phyloP scores from a whole-genome alignment of 1,140 invertebrate species.

The Zaprionus davidi region DNA sequence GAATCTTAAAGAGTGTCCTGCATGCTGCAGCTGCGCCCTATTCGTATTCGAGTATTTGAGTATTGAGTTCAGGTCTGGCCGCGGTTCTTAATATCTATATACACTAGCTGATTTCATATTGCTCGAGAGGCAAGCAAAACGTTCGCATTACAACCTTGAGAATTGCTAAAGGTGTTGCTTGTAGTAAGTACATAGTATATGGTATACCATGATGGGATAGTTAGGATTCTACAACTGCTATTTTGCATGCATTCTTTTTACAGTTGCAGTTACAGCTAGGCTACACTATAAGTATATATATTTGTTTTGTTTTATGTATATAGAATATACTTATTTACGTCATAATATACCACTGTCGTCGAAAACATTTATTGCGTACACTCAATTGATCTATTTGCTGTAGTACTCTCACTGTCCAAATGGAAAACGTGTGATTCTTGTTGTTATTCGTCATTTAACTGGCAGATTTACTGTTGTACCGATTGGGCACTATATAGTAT shows the following conservation, averaged over 20 bases:
- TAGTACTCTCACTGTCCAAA: slow-evolving; percentile 81
- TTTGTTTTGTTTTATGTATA: slow-evolving; percentile 8
- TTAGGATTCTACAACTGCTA: slow-evolving; percentile 41
- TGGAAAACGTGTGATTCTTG: slow-evolving; percentile 82
- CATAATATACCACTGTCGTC: slow-evolving; percentile 67
- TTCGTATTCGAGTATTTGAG: slow-evolving; percentile 20
- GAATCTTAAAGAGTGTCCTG: slow-evolving; percentile 7
- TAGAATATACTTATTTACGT: slow-evolving; percentile 42
- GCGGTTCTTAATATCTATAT: slow-evolving; percentile 29
- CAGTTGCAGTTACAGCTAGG: slow-evolving; percentile 29
- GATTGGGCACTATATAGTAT: slow-evolving; percentile 39
- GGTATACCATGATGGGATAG: slow-evolving; percentile 20
- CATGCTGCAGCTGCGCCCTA: slow-evolving; percentile 8
- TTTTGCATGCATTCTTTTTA: slow-evolving; percentile 16
- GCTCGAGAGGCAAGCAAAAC: slow-evolving; percentile 42
- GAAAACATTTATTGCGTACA: slow-evolving; percentile 60
- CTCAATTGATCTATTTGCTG: slow-evolving; percentile 76
- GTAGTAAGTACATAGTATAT: slow-evolving; percentile 2
- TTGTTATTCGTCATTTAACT: slow-evolving; percentile 66
- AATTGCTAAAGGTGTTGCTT: slow-evolving; percentile 78
- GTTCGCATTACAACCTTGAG: slow-evolving; percentile 72
- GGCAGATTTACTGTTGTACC: slow-evolving; percentile 76
- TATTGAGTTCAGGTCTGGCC: slow-evolving; percentile 34
- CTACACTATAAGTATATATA: slow-evolving; percentile 49
- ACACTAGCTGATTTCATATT: slow-evolving; percentile 35